Base-by-base conservation (phyloP, 2,888 invertebrate genomes). In the Vesta saturnalis region DNA sequence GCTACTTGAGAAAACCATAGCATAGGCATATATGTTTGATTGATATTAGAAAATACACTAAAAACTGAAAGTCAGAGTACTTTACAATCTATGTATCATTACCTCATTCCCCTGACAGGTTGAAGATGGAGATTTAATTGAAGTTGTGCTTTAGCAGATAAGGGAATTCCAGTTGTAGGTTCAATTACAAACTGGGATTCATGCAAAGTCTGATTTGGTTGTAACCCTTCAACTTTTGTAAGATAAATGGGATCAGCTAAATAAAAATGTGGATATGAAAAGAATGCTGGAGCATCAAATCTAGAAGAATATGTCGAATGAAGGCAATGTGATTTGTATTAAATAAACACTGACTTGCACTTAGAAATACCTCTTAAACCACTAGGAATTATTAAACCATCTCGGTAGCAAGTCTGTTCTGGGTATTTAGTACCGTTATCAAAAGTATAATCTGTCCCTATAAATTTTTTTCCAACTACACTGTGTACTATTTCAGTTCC, bases 261-360 rank as follows among this genome's bases (percentile, higher is more conserved):
- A 74, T 91, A 89, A 84, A 95, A 95, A 82, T 96, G 95, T 0
- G 96, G 95, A 76, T 90, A 89, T 0, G 94, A 92, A 19, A 94
- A 88, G 82, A 91, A 93, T 12, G 92, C 92, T 0, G 96, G 95
- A n/a, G 95, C 93, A 59, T 91, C 92, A 82, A 86, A 90, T 70
- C 92, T 90, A 57, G 57, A 75, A 77, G 70, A 35, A 2, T 19
- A 60, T 52, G 30, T 43, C 16, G 39, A 54, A 22, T 43, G 43
- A 35, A 5, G 15, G 12, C 1, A 12, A n/a, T 46, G 15, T 16
- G 3, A 4, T 1, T n/a, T 22, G 0, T 39, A 14, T 47, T 46
- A 19, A 21, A 67, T 19, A 15, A 8, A 14, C 10, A 78, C 79
- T 74, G 75, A 83, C 83, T 82, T 83, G 78, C 94, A 94, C 22